Evolutionary conservation across 2,113 vertebrate genomes (phyloP), one percentile per base, ranked within the genome.

Genomic region (Capreolus pygargus): DNA sequence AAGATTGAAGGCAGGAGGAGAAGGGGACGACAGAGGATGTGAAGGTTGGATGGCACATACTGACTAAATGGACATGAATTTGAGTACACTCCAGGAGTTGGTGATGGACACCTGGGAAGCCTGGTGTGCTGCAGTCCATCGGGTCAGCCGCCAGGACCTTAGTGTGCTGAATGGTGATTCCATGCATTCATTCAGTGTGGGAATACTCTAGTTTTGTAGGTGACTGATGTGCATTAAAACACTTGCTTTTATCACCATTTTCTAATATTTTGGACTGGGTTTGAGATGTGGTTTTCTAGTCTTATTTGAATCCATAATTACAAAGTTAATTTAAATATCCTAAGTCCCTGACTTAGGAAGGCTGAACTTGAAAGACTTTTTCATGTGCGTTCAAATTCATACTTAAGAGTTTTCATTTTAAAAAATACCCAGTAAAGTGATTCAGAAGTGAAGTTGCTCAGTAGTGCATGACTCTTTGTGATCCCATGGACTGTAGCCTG

Each of bases 301-400:
- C 17, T 70, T 88, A 84, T 54, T 93, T 95, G 39, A 89, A 89
- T 89, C 47, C 28, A 55, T 45, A 94, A 84, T 93, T 89, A 67
- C 57, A 83, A 96, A 83, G 25, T 83, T 55, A 61, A 84, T 67
- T 54, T 96, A 76, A 60, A 70, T 58, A 85, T 45, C 36, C n/a
- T 6, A 74, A 84, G 25, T 27, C 27, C 25, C 50, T 84, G 36
- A 84, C n/a, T 79, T 91, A 54, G 58, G 52, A 39, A 85, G 25
- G 45, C 60, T 39, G 7, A 91, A 39, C 21, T 70, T 60, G 47
- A 64, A 19, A 76, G 12, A 61, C 36, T 82, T 30, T 74, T 86
- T 57, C 25, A 43, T 23, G 7, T 23, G 30, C 81, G n/a, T 93
- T 93, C 64, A 96, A 67, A 86, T 97, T 87, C 11, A 19, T 86